These are phyloP conservation scores for Perca flavescens DNA, from an alignment of 2,113 vertebrate genomes.

Conservation along the genomic window DNA sequence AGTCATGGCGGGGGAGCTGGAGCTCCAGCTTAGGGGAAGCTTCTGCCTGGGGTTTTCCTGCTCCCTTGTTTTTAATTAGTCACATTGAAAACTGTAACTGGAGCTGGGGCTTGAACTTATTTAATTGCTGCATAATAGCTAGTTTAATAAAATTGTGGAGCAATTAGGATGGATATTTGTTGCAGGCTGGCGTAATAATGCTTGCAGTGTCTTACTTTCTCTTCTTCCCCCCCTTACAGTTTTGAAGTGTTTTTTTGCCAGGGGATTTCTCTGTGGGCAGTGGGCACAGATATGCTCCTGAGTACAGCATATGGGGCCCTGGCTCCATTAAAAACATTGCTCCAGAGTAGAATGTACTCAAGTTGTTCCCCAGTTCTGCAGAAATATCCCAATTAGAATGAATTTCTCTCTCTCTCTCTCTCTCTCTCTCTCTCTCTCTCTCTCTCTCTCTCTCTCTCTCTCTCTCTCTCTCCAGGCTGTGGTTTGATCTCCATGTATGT, in stretches of 20 bases:
- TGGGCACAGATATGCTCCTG: slow-evolving; percentile 76
- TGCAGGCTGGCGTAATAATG: slow-evolving; percentile 73
- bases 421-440: slow-evolving; percentile 8
- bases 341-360: slow-evolving; percentile 57
- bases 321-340: slow-evolving; percentile 68
- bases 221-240: slow-evolving; percentile 38
- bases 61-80: slow-evolving; percentile 81
- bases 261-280: slow-evolving; percentile 67
- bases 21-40: slow-evolving; percentile 70
- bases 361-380: slow-evolving; percentile 38
- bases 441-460: no score
- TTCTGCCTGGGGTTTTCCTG: slow-evolving; percentile 73
- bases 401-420: slow-evolving; percentile 54
- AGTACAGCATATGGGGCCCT: slow-evolving; percentile 72
- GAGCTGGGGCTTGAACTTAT: slow-evolving; percentile 72
- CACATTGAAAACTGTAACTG: slow-evolving; percentile 78
- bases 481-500: slow-evolving; percentile 48
- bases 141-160: slow-evolving; percentile 82
- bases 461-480: slow-evolving; percentile 6
- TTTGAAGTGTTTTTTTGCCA: slow-evolving; percentile 58
- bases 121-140: slow-evolving; percentile 82
- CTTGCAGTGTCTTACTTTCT: slow-evolving; percentile 50
- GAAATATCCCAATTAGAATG: slow-evolving; percentile 77
- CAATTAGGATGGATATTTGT: slow-evolving; percentile 82
- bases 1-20: slow-evolving; percentile 63